Percentiles rank a stretch among this genome's conserved stretches.
Conservation (phyloP, 2,888 invertebrate species). For the Parnassius mnemosyne region DNA sequence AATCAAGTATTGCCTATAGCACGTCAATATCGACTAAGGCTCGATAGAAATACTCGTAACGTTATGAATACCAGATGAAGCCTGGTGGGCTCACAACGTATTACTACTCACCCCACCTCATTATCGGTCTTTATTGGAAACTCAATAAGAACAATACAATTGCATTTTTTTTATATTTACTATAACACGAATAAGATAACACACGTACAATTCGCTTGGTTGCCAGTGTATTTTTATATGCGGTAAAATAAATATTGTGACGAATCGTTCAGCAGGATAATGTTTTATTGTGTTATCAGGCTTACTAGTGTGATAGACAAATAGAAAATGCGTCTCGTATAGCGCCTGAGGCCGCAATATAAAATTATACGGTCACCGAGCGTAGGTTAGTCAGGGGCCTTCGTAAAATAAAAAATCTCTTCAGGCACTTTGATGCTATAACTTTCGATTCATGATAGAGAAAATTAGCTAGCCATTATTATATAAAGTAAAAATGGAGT, state of each 20-base stretch:
- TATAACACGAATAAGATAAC: conserved; percentile 31
- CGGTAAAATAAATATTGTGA: conserved; percentile 47
- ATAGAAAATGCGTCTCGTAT: conserved; percentile 23
- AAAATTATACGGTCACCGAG: conserved; percentile 26
- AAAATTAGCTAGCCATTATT: conserved; percentile 62
- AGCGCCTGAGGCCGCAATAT: conserved; percentile 25
- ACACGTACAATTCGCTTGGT: conserved; percentile 34
- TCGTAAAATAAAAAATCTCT: conserved; percentile 26
- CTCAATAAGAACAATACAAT: conserved; percentile 52
- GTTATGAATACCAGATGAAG: conserved; percentile 64
- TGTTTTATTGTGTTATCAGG: conserved; percentile 44
- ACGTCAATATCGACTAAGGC: conserved; percentile 41
- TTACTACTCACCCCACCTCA: conserved; percentile 51
- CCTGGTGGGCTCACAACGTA: conserved; percentile 40
- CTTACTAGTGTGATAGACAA: conserved; percentile 34
- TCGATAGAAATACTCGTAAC: conserved; percentile 47
- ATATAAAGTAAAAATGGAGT: conserved; percentile 60
- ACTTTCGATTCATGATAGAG: conserved; percentile 48
- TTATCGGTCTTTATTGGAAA: conserved; percentile 65
- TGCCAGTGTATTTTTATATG: conserved; percentile 46
- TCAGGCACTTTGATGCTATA: conserved; percentile 30
- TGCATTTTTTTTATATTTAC: conserved; percentile 47
- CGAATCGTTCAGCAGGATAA: conserved; percentile 30
- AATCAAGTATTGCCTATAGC: conserved; percentile 37
- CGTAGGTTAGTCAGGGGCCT: conserved; percentile 21